phyloP scores from a whole-genome alignment of 2,888 invertebrate species.

The Tigriopus californicus region DNA sequence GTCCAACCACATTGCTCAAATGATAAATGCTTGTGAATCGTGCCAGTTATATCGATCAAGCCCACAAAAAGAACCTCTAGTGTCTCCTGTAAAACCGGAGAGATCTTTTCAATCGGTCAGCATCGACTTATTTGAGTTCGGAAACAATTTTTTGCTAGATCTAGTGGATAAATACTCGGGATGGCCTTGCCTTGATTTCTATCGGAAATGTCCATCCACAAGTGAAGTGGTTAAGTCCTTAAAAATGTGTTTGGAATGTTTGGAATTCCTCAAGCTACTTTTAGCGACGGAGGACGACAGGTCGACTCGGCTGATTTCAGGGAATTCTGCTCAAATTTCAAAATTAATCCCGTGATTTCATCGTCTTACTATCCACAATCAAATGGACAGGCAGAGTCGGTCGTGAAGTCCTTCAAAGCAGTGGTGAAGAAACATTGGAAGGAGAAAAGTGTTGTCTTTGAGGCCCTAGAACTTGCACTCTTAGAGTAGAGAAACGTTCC shows the following conservation, averaged over 20 bases:
- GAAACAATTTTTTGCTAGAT: neutral
- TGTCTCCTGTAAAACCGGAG: neutral
- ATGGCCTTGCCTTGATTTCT: neutral
- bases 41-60: neutral
- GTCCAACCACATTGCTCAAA: neutral
- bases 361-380: too few species aligned
- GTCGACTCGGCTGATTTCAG: neutral
- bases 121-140: neutral
- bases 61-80: neutral
- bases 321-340: neutral
- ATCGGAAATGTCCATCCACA: neutral
- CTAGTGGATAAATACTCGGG: conserved; percentile 9
- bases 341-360: too few species aligned
- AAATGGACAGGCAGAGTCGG: too few species aligned
- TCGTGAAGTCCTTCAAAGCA: too few species aligned
- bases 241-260: neutral
- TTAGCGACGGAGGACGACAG: neutral
- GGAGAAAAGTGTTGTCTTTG: too few species aligned
- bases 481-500: too few species aligned
- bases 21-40: neutral
- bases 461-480: too few species aligned
- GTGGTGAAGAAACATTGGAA: too few species aligned
- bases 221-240: neutral
- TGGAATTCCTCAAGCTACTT: neutral
- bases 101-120: neutral